phyloP scores from a whole-genome alignment of 2,888 invertebrate species.

The Bellardia bayeri region DNA sequence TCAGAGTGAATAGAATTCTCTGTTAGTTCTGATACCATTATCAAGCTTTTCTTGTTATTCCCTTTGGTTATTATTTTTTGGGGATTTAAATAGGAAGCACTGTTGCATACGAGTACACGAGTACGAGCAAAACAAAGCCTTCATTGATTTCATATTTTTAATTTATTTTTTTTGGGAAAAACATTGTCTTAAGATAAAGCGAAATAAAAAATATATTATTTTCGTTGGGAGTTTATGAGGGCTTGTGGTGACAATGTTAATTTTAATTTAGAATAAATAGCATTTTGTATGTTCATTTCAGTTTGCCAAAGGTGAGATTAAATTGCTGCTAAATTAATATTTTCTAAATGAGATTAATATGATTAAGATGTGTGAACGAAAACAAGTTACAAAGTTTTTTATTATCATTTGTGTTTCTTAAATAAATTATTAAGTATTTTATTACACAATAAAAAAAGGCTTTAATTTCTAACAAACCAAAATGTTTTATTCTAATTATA shows the following conservation, averaged over 20 bases:
- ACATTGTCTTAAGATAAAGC: background rate
- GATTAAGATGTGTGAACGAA: background rate
- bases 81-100: background rate
- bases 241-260: background rate
- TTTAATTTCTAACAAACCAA: no score
- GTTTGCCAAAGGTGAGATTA: background rate
- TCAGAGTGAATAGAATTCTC: background rate
- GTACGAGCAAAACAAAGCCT: background rate
- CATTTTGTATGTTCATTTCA: background rate
- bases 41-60: background rate
- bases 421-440: no score
- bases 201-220: background rate
- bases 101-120: background rate
- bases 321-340: background rate
- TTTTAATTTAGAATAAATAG: conserved; percentile 9
- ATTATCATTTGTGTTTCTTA: no score
- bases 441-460: no score
- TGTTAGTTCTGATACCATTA: background rate
- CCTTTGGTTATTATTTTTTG: background rate
- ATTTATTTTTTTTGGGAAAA: background rate
- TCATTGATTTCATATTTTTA: background rate
- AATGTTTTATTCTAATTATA: no score
- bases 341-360: background rate
- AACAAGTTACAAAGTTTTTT: background rate
- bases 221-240: background rate